Conservation (phyloP, 2,113 vertebrate species). For the Todiramphus saurophagus region DNA sequence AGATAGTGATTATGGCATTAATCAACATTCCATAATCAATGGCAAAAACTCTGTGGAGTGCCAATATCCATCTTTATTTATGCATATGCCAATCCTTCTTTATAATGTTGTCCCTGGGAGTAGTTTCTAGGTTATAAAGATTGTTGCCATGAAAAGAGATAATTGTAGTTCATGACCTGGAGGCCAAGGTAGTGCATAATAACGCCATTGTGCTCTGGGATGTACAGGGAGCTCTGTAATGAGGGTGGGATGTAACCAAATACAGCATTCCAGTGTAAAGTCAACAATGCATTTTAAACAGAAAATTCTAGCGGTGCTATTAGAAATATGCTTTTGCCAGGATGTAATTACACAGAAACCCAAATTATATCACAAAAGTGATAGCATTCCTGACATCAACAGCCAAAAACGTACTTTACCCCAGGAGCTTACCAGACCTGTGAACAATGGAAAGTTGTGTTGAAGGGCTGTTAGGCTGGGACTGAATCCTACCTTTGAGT, state of each 20-base stretch:
- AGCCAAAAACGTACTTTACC: conserved; percentile 47
- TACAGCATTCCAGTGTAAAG: background rate
- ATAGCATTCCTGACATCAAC: conserved; percentile 47
- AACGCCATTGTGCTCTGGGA: conserved; percentile 37
- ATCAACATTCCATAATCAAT: conserved; percentile 62
- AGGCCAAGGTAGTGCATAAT: conserved; percentile 53
- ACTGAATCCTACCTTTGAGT: conserved; percentile 10
- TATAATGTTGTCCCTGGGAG: conserved; percentile 54
- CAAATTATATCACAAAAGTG: conserved; percentile 41
- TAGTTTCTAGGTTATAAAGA: conserved; percentile 66
- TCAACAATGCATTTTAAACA: conserved; percentile 57
- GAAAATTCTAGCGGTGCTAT: conserved; percentile 53
- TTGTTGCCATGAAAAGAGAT: conserved; percentile 53
- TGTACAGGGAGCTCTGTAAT: conserved; percentile 42
- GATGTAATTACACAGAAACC: conserved; percentile 49
- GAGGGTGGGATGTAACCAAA: conserved; percentile 60
- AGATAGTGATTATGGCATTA: conserved; percentile 62
- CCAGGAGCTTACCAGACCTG: background rate
- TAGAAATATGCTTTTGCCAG: conserved; percentile 56
- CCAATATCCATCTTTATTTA: conserved; percentile 65
- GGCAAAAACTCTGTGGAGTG: conserved; percentile 45
- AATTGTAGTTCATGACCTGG: conserved; percentile 57
- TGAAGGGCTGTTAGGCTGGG: background rate
- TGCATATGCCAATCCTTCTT: conserved; percentile 44
- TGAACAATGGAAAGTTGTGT: conserved; percentile 50